Evolutionary conservation across 2,888 invertebrate genomes (phyloP), one percentile per base, ranked within the genome.

Genomic region (Tetranychus piercei): DNA sequence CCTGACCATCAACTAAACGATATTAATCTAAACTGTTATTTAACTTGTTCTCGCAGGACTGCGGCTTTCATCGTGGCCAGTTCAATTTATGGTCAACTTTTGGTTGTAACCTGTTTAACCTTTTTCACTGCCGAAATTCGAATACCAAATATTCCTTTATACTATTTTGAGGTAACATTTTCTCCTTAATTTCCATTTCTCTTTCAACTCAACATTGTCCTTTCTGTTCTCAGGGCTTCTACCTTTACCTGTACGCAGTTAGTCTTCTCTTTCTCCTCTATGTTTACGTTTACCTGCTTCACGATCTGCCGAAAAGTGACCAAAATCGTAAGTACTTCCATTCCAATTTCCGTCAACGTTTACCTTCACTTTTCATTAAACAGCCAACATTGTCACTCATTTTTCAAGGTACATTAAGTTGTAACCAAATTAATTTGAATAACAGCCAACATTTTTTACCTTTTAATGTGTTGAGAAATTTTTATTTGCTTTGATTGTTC

Each of bases 91-190:
- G 94, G 93, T 81, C 92, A 94, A 84, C 88, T 94, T 78, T 86
- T 94, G 83, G 90, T 94, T 80, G 92, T 94, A 80, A 88, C 94
- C 77, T 95, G 94, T 85, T 87, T 94, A 82, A 92, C 93, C 78
- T 92, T 94, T 84, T 92, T 94, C 80, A 89, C 94, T 83, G 92
- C 94, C 81, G 93, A 95, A 85, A 92, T 93, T 81, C 90, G 92
- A 82, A 93, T 93, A 79, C 90, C 92, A 85, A 90, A 90, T 83
- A 87, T 94, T 80, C 93, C 93, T 78, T 88, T 91, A 78, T 90
- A 90, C 84, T 94, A 92, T 85, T 94, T 92, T 84, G 93, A 94
- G 83, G 85, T 84, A 79, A 81, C 20, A 9, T 6, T 15, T 70
- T 4, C 22, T 18, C 34, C 6, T 34, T 71, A 71, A 43, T 7